These are phyloP conservation scores for Lochmaea capreae DNA, from an alignment of 2,888 invertebrate genomes.

Conservation along the genomic window DNA sequence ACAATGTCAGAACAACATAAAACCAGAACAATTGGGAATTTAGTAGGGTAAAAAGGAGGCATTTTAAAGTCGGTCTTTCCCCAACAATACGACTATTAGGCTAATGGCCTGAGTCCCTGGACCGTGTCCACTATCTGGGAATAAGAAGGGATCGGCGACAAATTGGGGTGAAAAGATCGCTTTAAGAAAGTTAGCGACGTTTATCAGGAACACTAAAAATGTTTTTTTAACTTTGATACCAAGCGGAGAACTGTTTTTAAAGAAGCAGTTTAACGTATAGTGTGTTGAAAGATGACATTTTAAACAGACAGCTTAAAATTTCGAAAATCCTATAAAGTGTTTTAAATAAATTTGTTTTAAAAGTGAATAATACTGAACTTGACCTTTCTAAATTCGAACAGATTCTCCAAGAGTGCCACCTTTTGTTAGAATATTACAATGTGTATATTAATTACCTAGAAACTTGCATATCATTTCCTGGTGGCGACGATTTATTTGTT, in stretches of 20 bases:
- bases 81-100: constrained; percentile 66
- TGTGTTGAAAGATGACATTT: no score
- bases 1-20: constrained; percentile 39
- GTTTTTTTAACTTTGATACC: constrained; percentile 11
- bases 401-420: constrained; percentile 24
- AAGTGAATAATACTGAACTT: constrained; percentile 11
- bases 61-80: constrained; percentile 63
- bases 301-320: no score
- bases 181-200: constrained; percentile 58
- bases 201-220: constrained; percentile 50
- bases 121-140: constrained; percentile 65
- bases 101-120: constrained; percentile 64
- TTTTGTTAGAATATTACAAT: constrained; percentile 45
- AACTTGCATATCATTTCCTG: constrained; percentile 50
- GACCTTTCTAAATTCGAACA: constrained; percentile 35
- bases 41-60: constrained; percentile 47
- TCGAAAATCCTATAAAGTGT: no score
- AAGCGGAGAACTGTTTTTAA: not conserved
- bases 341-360: no score
- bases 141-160: constrained; percentile 64
- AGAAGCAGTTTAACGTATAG: not conserved
- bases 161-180: constrained; percentile 66
- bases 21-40: constrained; percentile 44
- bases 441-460: constrained; percentile 40
- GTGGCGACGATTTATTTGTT: constrained; percentile 46